phyloP scores from a whole-genome alignment of 1,140 invertebrate species.

The Laodelphax striatellus region DNA sequence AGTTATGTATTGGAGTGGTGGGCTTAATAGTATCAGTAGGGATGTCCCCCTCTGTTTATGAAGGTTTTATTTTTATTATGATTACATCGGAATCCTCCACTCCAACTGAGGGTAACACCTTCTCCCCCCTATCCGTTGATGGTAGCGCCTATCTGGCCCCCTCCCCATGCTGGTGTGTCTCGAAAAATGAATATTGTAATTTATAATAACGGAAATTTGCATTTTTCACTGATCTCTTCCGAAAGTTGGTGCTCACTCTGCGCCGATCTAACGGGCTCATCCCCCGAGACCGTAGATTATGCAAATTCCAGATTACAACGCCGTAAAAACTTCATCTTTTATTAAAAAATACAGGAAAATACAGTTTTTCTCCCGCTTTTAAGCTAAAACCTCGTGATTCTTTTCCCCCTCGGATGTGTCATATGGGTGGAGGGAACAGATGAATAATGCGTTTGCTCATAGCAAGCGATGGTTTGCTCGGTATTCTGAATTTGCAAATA shows the following conservation, averaged over 20 bases:
- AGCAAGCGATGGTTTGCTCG: too few species aligned
- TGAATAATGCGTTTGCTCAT: not conserved
- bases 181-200: slow-evolving; percentile 1
- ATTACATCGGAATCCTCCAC: too few species aligned
- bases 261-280: not conserved
- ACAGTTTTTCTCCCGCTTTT: not conserved
- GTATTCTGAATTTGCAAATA: too few species aligned
- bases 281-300: not conserved
- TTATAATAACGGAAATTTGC: slow-evolving; percentile 2
- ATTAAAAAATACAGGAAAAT: not conserved
- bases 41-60: too few species aligned
- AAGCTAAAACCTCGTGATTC: not conserved
- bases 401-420: not conserved
- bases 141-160: too few species aligned
- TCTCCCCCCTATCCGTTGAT: too few species aligned
- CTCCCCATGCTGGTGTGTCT: too few species aligned
- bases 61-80: too few species aligned
- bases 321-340: not conserved
- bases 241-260: not conserved
- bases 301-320: not conserved
- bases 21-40: too few species aligned
- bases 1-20: too few species aligned
- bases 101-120: too few species aligned
- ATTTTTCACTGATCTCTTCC: not conserved
- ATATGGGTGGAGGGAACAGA: not conserved